These are phyloP conservation scores for Megaceryle alcyon DNA, from an alignment of 2,797 vertebrate genomes.

Conservation along the genomic window DNA sequence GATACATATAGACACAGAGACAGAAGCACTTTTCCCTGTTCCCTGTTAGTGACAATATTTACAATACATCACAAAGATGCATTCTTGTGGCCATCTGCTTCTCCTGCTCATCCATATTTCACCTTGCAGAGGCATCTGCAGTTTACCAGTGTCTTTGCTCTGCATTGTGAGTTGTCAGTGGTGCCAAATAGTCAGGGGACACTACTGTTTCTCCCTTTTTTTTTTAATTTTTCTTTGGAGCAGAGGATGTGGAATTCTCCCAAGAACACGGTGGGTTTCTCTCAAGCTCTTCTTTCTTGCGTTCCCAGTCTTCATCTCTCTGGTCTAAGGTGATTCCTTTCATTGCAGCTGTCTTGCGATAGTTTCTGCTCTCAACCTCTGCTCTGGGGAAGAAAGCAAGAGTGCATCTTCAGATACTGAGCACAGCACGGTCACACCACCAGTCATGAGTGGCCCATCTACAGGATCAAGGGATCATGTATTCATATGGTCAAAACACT, in stretches of 20 bases:
- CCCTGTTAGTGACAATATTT: not conserved
- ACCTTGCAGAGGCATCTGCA: not conserved
- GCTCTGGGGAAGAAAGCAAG: constrained; percentile 79
- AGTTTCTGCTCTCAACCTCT: constrained; percentile 80
- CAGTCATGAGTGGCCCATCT: fast-evolving
- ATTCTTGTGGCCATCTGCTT: not conserved
- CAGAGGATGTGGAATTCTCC: not conserved
- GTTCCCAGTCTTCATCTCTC: constrained; percentile 87
- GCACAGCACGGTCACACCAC: not conserved
- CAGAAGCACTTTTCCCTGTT: not conserved
- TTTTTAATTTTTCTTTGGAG: not conserved
- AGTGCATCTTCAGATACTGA: not conserved
- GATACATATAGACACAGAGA: not conserved
- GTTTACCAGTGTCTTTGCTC: not conserved
- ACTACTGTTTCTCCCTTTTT: not conserved
- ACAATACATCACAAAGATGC: not conserved
- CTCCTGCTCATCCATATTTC: not conserved
- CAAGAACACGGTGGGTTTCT: constrained; percentile 12
- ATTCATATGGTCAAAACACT: fast-evolving
- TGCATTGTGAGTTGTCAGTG: not conserved
- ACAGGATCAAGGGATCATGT: fast-evolving
- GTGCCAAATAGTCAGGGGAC: not conserved
- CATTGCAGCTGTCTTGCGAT: constrained; percentile 63
- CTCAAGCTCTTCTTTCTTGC: constrained; percentile 73
- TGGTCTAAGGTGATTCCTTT: constrained; percentile 82